A percentile compares a stretch with the other conserved stretches of the same genome.
Evolutionary conservation across 2,797 vertebrate species (phyloP).

Genomic region (Fundulus diaphanus): DNA sequence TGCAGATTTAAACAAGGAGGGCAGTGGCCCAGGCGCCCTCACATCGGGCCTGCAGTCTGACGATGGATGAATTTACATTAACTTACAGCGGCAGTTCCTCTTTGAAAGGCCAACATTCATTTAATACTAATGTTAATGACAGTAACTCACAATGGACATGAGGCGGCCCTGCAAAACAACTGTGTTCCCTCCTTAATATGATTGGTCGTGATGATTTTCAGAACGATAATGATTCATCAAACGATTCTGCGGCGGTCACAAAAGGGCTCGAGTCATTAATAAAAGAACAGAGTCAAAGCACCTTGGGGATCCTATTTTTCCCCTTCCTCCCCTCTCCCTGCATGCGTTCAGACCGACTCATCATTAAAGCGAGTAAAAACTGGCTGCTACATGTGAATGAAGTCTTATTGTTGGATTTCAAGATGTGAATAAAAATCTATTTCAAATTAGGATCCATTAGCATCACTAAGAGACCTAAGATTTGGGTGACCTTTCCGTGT

Average conservation of each 20-base stretch:
- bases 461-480: slow-evolving; percentile 74
- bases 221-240: slow-evolving; percentile 79
- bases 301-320: slow-evolving; percentile 66
- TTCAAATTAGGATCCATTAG: slow-evolving; percentile 79
- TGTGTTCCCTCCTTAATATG: slow-evolving; percentile 67
- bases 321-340: slow-evolving; percentile 5
- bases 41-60: slow-evolving; percentile 45
- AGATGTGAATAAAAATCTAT: slow-evolving; percentile 76
- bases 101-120: slow-evolving; percentile 68
- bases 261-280: slow-evolving; percentile 82
- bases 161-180: slow-evolving; percentile 66
- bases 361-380: slow-evolving; percentile 76
- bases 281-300: slow-evolving; percentile 81
- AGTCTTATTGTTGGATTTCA: slow-evolving; percentile 73
- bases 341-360: slow-evolving; percentile 68
- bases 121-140: slow-evolving; percentile 73
- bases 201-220: slow-evolving; percentile 75
- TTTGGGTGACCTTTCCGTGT: slow-evolving; percentile 63
- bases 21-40: slow-evolving; percentile 85
- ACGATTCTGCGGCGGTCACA: slow-evolving; percentile 68
- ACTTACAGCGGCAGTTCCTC: slow-evolving; percentile 29
- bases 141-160: slow-evolving; percentile 71
- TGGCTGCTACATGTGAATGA: slow-evolving; percentile 71
- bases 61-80: slow-evolving; percentile 61
- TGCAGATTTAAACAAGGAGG: slow-evolving; percentile 88